Conservation (phyloP, 2,888 invertebrate species). For the Pseudococcus viburni region DNA sequence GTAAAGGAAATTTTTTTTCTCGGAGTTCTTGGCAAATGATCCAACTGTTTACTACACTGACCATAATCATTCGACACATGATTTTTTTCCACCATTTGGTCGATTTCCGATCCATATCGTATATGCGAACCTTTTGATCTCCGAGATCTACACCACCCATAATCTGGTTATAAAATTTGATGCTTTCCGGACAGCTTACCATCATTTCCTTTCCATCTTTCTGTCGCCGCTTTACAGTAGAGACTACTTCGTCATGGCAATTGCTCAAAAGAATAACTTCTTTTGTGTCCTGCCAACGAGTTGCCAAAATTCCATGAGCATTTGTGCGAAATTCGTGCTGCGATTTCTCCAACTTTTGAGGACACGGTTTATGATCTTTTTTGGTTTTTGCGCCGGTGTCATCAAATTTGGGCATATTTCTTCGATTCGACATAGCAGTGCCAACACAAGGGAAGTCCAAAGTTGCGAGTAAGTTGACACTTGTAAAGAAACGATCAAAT, state of each 20-base stretch:
- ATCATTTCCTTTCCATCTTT: conserved; percentile 70
- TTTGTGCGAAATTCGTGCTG: conserved; percentile 68
- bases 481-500: too few relatives aligned
- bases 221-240: conserved; percentile 68
- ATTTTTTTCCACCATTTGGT: conserved; percentile 70
- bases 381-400: too few relatives aligned
- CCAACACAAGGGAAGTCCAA: too few relatives aligned
- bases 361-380: background rate
- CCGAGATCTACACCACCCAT: conserved; percentile 70
- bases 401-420: background rate
- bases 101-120: conserved; percentile 69
- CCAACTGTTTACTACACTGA: too few relatives aligned
- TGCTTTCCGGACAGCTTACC: too few relatives aligned
- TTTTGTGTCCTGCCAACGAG: conserved; percentile 70
- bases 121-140: conserved; percentile 69
- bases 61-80: too few relatives aligned
- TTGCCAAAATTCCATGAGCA: conserved; percentile 68
- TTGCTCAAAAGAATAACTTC: conserved; percentile 70
- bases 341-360: conserved; percentile 68
- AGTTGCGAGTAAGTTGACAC: too few relatives aligned
- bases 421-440: too few relatives aligned
- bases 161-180: conserved; percentile 68
- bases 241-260: conserved; percentile 68
- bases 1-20: background rate
- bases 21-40: conserved; percentile 67